Conservation (phyloP, 2,888 invertebrate species). For the Dicyrtomina minuta region DNA sequence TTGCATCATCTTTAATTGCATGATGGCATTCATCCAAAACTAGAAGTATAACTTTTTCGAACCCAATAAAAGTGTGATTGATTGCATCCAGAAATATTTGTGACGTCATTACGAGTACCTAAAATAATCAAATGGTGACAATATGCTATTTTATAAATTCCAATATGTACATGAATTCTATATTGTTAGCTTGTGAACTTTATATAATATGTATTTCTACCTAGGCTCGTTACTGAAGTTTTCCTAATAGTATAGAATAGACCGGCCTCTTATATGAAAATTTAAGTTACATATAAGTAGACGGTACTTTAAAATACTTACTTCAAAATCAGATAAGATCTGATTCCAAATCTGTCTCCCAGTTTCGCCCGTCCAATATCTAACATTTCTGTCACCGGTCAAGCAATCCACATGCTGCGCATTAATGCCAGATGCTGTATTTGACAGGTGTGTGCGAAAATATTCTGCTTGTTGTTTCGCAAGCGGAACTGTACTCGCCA, state of each 20-base stretch:
- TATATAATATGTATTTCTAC: no score
- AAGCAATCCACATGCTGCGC: conserved; percentile 58
- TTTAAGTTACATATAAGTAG: no score
- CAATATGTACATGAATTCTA: no score
- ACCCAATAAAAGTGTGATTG: conserved; percentile 60
- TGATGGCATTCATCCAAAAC: conserved; percentile 96
- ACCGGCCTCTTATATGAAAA: no score
- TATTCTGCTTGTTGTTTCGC: conserved; percentile 75
- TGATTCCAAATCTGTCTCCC: no score
- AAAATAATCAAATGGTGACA: conserved; percentile 46
- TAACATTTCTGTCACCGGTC: conserved; percentile 73
- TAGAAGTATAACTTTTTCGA: conserved; percentile 68
- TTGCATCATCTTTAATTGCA: conserved; percentile 77
- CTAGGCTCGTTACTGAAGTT: no score
- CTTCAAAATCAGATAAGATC: conserved; percentile 67
- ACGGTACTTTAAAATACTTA: no score
- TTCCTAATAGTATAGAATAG: no score
- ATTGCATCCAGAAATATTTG: conserved; percentile 77
- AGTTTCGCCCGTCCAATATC: no score
- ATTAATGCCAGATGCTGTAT: conserved; percentile 60
- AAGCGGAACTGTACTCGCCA: conserved; percentile 79
- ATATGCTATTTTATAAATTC: no score
- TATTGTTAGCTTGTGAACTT: no score
- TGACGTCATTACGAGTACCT: conserved; percentile 78
- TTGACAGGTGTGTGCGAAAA: conserved; percentile 30